Percentiles rank a stretch among this genome's conserved stretches.
Evolutionary conservation across 2,113 vertebrate species (phyloP).

Genomic region (Triplophysa rosa): DNA sequence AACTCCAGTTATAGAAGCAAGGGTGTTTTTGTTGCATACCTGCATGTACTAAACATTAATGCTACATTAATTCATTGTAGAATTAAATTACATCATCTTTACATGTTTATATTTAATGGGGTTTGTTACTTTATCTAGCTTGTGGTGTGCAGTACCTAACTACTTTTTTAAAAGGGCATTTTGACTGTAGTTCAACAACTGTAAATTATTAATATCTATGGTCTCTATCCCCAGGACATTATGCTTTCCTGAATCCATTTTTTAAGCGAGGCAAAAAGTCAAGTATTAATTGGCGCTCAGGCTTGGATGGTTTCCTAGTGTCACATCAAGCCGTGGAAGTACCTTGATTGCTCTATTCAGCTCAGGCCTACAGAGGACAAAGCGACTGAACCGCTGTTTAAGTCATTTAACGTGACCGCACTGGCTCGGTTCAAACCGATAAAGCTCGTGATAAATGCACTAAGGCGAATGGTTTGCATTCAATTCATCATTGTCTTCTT

Average conservation of each 20-base stretch:
- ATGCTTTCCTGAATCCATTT: neutral
- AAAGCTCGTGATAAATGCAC: slow-evolving; percentile 40
- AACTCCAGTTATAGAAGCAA: too few species aligned
- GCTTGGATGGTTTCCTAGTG: neutral
- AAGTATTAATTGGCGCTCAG: slow-evolving; percentile 1
- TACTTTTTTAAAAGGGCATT: neutral
- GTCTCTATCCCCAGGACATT: neutral
- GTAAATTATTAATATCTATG: neutral
- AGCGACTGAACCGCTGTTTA: neutral
- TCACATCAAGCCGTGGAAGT: neutral
- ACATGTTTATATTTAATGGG: too few species aligned
- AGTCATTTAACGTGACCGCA: slow-evolving; percentile 33
- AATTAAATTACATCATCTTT: too few species aligned
- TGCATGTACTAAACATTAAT: too few species aligned
- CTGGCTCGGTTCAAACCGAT: slow-evolving; percentile 29
- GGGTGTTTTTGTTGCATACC: too few species aligned
- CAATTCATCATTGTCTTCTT: slow-evolving; percentile 38
- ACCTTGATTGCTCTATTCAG: slow-evolving; percentile 17
- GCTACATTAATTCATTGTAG: too few species aligned
- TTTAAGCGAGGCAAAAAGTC: neutral
- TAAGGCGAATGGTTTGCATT: slow-evolving; percentile 14
- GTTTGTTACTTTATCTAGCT: neutral
- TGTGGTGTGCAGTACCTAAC: neutral
- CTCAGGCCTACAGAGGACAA: slow-evolving; percentile 23
- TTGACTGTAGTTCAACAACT: neutral